These are phyloP conservation scores for Chloroceryle amazona DNA, from an alignment of 2,797 vertebrate species.

Conservation along the genomic window DNA sequence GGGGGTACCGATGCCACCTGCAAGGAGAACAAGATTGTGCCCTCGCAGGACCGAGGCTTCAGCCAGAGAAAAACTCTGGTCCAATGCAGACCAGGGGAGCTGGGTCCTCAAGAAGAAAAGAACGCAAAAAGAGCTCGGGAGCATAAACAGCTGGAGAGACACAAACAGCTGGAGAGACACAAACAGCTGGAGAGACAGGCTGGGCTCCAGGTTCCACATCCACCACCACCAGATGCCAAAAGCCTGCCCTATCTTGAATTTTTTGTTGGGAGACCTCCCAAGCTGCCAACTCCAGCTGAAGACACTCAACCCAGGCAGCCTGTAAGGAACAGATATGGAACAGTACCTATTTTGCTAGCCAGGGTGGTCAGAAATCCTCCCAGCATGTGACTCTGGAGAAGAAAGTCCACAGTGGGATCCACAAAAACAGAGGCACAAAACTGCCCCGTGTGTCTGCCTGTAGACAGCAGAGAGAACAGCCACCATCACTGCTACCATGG, in stretches of 20 bases:
- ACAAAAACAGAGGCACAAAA: not conserved
- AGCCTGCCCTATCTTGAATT: not conserved
- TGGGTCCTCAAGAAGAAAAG: not conserved
- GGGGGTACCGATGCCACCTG: not conserved
- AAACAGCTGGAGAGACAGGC: not conserved
- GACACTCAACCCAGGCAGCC: not conserved
- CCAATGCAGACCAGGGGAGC: not conserved
- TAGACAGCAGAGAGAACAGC: not conserved
- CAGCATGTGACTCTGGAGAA: not conserved
- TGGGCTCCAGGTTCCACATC: fast-evolving
- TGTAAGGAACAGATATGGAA: not conserved
- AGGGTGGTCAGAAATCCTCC: not conserved
- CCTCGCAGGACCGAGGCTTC: not conserved
- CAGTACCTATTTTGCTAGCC: not conserved
- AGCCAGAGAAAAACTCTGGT: not conserved
- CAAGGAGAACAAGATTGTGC: not conserved
- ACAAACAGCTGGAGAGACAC: not conserved
- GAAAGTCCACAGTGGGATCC: not conserved
- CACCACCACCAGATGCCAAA: not conserved
- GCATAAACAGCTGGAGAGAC: not conserved
- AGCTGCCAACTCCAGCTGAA: not conserved
- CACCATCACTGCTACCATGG: not conserved
- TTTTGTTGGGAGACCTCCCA: not conserved
- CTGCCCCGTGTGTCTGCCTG: not conserved
- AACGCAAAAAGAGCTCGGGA: not conserved